phyloP scores from a whole-genome alignment of 1,140 invertebrate species.

The Sinonovacula constricta region DNA sequence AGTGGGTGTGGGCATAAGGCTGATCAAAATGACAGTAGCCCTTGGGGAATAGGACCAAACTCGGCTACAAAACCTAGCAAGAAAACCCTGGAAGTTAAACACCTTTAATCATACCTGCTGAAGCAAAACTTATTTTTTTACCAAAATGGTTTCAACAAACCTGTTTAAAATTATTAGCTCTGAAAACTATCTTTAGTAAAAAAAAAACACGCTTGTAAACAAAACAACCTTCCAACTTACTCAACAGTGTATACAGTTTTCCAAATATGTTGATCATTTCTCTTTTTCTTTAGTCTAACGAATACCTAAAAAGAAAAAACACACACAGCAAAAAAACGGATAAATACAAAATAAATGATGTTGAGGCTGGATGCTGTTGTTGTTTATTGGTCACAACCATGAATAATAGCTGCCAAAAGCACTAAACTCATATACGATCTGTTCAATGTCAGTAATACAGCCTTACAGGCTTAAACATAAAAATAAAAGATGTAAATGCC shows the following conservation, averaged over 20 bases:
- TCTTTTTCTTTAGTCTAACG: not conserved
- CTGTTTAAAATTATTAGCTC: not conserved
- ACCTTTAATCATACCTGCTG: not conserved
- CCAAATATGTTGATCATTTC: slow-evolving; percentile 39
- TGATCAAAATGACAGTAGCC: slow-evolving; percentile 1
- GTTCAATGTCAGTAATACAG: no score
- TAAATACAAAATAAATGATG: no score
- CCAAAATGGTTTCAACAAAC: not conserved
- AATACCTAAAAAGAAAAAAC: not conserved
- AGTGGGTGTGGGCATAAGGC: no score
- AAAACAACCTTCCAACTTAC: slow-evolving; percentile 18
- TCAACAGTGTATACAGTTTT: slow-evolving; percentile 35
- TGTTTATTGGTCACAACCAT: no score
- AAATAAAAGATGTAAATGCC: no score
- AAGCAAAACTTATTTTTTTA: not conserved
- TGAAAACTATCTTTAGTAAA: not conserved
- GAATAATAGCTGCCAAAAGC: no score
- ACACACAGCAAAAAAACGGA: no score
- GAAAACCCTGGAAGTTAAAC: not conserved
- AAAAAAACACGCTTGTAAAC: not conserved
- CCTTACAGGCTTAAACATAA: no score
- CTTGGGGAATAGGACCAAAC: no score
- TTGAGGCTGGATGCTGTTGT: no score
- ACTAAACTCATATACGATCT: no score
- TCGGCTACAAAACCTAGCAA: no score